phyloP scores from a whole-genome alignment of 2,797 vertebrate genomes.

The Gymnoscopelus braueri region DNA sequence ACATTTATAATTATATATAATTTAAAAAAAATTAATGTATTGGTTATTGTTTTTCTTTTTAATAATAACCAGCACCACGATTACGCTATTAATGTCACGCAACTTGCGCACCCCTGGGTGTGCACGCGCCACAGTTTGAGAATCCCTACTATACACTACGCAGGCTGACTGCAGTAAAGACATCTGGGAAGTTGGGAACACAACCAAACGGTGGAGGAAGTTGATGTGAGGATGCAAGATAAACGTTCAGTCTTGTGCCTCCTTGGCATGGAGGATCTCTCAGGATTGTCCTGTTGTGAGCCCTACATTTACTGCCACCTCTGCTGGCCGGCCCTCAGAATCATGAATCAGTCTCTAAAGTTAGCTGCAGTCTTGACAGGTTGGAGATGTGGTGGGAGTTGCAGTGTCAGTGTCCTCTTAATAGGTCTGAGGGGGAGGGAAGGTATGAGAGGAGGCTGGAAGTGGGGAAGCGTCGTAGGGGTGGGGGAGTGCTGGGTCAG shows the following conservation, averaged over 20 bases:
- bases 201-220: neutral
- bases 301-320: neutral
- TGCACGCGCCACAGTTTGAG: too few species aligned
- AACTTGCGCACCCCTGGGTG: too few species aligned
- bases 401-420: neutral
- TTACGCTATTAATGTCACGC: too few species aligned
- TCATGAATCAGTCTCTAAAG: constrained; percentile 20
- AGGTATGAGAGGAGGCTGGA: neutral
- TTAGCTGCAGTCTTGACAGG: constrained; percentile 2
- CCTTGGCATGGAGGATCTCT: too few species aligned
- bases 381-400: neutral
- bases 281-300: too few species aligned
- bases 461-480: neutral
- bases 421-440: neutral
- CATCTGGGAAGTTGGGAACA: neutral
- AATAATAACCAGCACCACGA: too few species aligned
- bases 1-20: too few species aligned
- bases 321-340: neutral
- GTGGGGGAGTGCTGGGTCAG: neutral
- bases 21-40: too few species aligned
- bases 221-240: neutral
- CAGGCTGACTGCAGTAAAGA: neutral
- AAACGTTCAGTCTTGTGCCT: too few species aligned
- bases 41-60: too few species aligned
- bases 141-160: neutral